These are phyloP conservation scores for Sycobia sp. DNA, from an alignment of 1,140 invertebrate genomes.

Conservation along the genomic window DNA sequence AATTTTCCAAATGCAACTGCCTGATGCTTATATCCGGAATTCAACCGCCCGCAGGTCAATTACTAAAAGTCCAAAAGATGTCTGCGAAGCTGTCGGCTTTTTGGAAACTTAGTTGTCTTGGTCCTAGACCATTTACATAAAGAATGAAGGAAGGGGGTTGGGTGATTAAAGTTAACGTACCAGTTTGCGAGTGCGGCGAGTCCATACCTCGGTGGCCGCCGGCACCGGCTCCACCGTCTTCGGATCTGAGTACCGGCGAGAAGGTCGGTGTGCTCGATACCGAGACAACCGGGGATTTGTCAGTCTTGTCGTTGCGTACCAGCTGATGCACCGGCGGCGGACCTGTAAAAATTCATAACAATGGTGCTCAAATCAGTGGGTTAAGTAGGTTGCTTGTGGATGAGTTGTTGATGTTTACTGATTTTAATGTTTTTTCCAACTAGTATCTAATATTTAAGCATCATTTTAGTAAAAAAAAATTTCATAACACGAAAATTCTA, in stretches of 20 bases:
- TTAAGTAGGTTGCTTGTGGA: too few relatives aligned
- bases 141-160: too few relatives aligned
- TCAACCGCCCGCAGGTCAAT: too few relatives aligned
- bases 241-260: conserved; percentile 58
- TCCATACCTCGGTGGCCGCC: conserved; percentile 56
- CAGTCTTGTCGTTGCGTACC: conserved; percentile 63
- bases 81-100: too few relatives aligned
- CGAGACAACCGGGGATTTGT: conserved; percentile 59
- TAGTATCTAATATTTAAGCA: too few relatives aligned
- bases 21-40: too few relatives aligned
- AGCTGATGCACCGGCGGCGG: conserved; percentile 61
- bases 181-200: conserved; percentile 60
- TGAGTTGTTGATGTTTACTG: not conserved
- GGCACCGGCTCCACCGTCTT: conserved; percentile 39
- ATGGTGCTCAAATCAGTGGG: not conserved
- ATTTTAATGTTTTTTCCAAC: not conserved
- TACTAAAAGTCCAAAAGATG: too few relatives aligned
- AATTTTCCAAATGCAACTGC: too few relatives aligned
- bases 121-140: too few relatives aligned
- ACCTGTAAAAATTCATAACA: conserved; percentile 42
- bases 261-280: conserved; percentile 60
- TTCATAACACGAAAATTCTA: too few relatives aligned
- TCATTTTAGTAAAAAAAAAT: too few relatives aligned
- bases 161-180: conserved; percentile 40
- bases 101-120: too few relatives aligned